A percentile compares a stretch with the other conserved stretches of the same genome.
Evolutionary conservation across 2,113 vertebrate genomes (phyloP).

Genomic region (Hippotragus niger): DNA sequence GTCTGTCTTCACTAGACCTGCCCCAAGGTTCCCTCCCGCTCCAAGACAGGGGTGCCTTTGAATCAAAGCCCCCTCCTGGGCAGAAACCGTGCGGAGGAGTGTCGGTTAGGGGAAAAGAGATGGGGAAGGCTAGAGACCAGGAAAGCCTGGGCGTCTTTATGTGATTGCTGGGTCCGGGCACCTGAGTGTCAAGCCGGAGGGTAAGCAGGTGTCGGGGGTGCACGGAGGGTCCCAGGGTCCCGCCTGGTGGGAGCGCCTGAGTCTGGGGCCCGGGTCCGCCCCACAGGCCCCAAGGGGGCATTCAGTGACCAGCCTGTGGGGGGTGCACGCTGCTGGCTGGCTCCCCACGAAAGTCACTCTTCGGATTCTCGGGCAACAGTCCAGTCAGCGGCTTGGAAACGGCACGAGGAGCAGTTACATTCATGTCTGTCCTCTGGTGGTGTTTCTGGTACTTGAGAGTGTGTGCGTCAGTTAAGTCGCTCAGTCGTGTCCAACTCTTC

Average conservation of each 20-base stretch:
- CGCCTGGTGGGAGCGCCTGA: background rate
- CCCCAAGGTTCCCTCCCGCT: background rate
- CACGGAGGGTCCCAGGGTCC: background rate
- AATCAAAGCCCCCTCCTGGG: background rate
- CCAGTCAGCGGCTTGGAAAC: background rate
- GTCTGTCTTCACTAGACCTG: background rate
- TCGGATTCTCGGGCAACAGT: background rate
- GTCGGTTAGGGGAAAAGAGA: background rate
- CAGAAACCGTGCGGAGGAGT: background rate
- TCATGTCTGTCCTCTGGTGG: too few relatives aligned
- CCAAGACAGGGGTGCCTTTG: background rate
- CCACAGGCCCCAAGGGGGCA: background rate
- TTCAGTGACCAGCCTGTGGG: background rate
- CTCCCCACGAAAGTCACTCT: background rate
- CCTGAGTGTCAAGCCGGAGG: too few relatives aligned
- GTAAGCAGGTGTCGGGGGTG: background rate
- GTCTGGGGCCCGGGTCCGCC: background rate
- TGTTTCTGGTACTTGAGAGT: background rate
- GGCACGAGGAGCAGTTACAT: accelerated
- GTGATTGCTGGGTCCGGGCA: background rate
- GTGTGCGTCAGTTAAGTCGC: background rate
- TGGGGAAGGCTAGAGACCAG: background rate
- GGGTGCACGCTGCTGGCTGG: background rate
- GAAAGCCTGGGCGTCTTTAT: background rate
- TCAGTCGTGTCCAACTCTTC: background rate